A percentile compares a stretch with the other conserved stretches of the same genome.
Evolutionary conservation across 1,140 invertebrate species (phyloP).

Genomic region (Pachyrhynchus sulphureomaculatus): DNA sequence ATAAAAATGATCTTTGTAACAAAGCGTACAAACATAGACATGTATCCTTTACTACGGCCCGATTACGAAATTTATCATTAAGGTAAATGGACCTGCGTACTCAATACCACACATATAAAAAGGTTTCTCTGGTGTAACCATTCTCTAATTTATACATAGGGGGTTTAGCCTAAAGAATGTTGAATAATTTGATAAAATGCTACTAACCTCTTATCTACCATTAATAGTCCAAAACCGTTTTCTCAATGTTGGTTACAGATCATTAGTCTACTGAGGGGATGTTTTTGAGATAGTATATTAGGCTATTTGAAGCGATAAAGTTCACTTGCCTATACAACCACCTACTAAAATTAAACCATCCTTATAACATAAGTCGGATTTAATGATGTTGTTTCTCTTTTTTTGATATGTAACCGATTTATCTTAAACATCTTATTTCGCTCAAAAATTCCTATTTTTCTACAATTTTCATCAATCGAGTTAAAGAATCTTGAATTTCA

Average conservation of each 20-base stretch:
- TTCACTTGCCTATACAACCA: constrained; percentile 40
- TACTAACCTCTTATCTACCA: constrained; percentile 10
- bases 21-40: too few species aligned
- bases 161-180: constrained; percentile 29
- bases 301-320: constrained; percentile 49
- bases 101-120: constrained; percentile 32
- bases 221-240: constrained; percentile 34
- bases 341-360: constrained; percentile 48
- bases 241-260: constrained; percentile 27
- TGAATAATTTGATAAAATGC: constrained; percentile 2
- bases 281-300: constrained; percentile 46
- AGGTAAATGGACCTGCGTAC: constrained; percentile 1
- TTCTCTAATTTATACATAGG: constrained; percentile 7
- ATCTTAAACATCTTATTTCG: not conserved
- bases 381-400: not conserved
- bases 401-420: not conserved
- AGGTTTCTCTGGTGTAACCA: constrained; percentile 22
- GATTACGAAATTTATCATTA: not conserved
- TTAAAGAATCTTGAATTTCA: not conserved
- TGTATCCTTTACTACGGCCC: too few species aligned
- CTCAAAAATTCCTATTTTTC: not conserved
- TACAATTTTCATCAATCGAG: not conserved
- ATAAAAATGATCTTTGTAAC: too few species aligned
- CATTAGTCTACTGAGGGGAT: constrained; percentile 27
- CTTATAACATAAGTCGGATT: constrained; percentile 48